Evolutionary conservation across 2,888 invertebrate genomes (phyloP).

Genomic region (Chymomyza fuscimana): DNA sequence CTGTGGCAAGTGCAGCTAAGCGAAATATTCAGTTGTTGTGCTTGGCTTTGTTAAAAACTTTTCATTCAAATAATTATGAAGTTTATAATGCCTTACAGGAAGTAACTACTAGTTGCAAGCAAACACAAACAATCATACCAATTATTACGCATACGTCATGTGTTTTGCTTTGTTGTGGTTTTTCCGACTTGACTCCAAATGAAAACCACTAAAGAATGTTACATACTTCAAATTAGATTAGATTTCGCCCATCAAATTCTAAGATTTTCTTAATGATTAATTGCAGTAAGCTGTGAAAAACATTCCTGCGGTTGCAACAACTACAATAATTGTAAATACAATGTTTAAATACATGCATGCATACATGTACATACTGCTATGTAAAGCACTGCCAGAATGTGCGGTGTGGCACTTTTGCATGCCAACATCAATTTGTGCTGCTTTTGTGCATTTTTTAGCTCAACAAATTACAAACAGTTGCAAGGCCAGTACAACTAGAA

Average conservation of each 20-base stretch:
- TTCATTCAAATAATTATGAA: slow-evolving; percentile 46
- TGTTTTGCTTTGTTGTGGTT: slow-evolving; percentile 40
- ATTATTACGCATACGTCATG: slow-evolving; percentile 24
- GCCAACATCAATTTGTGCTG: slow-evolving; percentile 55
- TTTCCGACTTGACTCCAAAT: slow-evolving; percentile 23
- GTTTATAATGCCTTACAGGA: slow-evolving; percentile 37
- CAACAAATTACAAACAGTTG: slow-evolving; percentile 21
- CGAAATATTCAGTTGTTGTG: neutral
- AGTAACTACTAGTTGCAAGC: neutral
- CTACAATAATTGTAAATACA: neutral
- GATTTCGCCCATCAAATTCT: slow-evolving; percentile 51
- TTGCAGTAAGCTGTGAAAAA: slow-evolving; percentile 16
- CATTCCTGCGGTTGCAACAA: slow-evolving; percentile 1
- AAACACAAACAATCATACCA: neutral
- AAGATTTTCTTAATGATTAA: slow-evolving; percentile 49
- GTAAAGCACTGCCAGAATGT: neutral
- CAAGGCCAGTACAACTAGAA: slow-evolving; percentile 17
- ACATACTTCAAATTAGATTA: slow-evolving; percentile 27
- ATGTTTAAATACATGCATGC: neutral
- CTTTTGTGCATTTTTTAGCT: slow-evolving; percentile 46
- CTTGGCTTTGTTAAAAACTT: slow-evolving; percentile 22
- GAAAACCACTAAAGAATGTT: slow-evolving; percentile 37
- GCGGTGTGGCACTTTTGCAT: slow-evolving; percentile 46
- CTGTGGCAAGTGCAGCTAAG: slow-evolving; percentile 18
- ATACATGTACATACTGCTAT: too few species aligned